These are phyloP conservation scores for Urocynchramus pylzowi DNA, from an alignment of 2,113 vertebrate species.

Conservation along the genomic window DNA sequence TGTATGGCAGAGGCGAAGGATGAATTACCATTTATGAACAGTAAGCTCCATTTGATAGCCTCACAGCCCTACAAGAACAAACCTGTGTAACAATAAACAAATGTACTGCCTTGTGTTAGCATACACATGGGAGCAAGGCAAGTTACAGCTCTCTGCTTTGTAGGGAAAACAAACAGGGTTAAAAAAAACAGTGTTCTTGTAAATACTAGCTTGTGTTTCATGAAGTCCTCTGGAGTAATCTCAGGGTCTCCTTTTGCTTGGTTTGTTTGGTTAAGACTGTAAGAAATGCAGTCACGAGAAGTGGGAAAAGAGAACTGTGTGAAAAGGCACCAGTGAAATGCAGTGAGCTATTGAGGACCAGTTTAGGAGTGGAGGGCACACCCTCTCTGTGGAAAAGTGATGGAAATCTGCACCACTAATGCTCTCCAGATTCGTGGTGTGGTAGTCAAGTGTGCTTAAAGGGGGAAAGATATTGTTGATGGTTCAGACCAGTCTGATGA, in stretches of 20 bases:
- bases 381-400: background rate
- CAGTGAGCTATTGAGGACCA: background rate
- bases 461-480: background rate
- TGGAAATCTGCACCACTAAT: background rate
- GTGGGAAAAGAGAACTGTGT: background rate
- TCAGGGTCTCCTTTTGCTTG: background rate
- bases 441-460: background rate
- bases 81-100: background rate
- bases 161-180: background rate
- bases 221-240: background rate
- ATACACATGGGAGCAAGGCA: background rate
- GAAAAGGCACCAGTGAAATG: background rate
- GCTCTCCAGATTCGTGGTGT: background rate
- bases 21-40: constrained; percentile 32
- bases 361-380: background rate
- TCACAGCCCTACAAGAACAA: background rate
- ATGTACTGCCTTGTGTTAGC: background rate
- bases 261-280: background rate
- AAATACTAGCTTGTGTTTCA: background rate
- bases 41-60: constrained; percentile 2
- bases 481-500: background rate
- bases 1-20: background rate
- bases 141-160: background rate
- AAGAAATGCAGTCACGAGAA: background rate
- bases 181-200: background rate